Percentiles rank a stretch among this genome's conserved stretches.
phyloP scores from a whole-genome alignment of 1,140 invertebrate species.

The Tetranychus urticae region DNA sequence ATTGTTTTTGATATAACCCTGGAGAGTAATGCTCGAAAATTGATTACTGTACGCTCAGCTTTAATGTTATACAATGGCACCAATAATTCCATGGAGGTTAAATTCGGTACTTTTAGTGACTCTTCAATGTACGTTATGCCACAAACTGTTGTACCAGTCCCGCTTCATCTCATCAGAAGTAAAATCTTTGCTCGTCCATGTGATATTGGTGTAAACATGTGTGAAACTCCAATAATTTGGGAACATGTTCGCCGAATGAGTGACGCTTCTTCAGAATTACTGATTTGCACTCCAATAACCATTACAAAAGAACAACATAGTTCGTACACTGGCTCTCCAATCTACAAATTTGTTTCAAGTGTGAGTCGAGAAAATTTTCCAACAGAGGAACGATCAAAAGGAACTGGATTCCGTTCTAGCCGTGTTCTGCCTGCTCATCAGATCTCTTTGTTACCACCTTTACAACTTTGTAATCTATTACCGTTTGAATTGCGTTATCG shows the following conservation, averaged over 20 bases:
- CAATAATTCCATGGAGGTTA: constrained; percentile 39
- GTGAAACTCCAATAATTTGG: constrained; percentile 36
- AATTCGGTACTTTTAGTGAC: constrained; percentile 27
- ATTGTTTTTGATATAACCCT: constrained; percentile 66
- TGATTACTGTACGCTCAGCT: constrained; percentile 82
- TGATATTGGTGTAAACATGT: constrained; percentile 29
- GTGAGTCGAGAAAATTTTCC: constrained; percentile 56
- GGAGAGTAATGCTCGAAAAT: constrained; percentile 73
- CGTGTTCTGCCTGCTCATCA: constrained; percentile 31
- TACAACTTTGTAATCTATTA: constrained; percentile 41
- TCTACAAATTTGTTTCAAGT: constrained; percentile 45
- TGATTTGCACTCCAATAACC: constrained; percentile 11
- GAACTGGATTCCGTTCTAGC: background rate
- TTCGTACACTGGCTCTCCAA: constrained; percentile 5
- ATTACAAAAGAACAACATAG: constrained; percentile 3
- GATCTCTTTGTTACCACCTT: constrained; percentile 52
- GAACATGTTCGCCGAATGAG: constrained; percentile 30
- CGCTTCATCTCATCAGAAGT: constrained; percentile 33
- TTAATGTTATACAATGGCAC: constrained; percentile 45
- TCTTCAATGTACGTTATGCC: constrained; percentile 16
- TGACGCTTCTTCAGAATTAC: constrained; percentile 20
- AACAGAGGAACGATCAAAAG: constrained; percentile 23
- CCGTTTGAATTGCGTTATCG: constrained; percentile 27
- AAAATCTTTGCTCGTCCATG: constrained; percentile 33
- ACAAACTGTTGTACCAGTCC: constrained; percentile 28